Evolutionary conservation across 2,797 vertebrate genomes (phyloP), one percentile per base, ranked within the genome.

Genomic region (Trematomus bernacchii): DNA sequence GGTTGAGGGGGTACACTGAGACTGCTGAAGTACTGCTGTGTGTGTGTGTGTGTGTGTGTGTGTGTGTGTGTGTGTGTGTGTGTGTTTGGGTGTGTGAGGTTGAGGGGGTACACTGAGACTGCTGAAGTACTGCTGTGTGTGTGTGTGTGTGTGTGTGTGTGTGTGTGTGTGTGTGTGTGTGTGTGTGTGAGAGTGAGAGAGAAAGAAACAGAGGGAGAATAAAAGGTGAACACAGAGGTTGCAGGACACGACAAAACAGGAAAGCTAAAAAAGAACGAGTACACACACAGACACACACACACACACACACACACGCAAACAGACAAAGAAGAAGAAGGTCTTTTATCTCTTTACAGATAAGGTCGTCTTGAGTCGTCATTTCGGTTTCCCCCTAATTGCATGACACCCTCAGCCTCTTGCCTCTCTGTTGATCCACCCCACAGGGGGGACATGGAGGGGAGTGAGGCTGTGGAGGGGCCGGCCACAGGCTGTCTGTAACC

Each of bases 401-500:
- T 74, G 79, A 71, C 82, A 82, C 79, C 85, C 82, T 81, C 64
- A 1, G 79, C 86, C 82, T 72, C 79, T 83, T 77, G 80, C 80
- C 54, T 86, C 75, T 81, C 77, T 33, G 77, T 84, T 81, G 68
- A 88, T 86, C 86, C 83, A 33, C 69, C 73, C 84, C 74, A 70
- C 42, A 60, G 81, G 83, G 81, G 79, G 69, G 55, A 57, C 44
- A 42, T 46, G 64, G 18, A 53, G 44, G 67, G 74, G 83, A n/a
- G 62, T 62, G 73, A 40, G 66, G 66, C 50, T 73, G 60, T 53
- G 46, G 5, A 57, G 55, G 66, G 51, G 43, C 52, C 47, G 42
- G 84, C 83, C 73, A 84, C 80, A 80, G 89, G 80, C 85, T 85
- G 86, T 86, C 74, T 80, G 44, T 64, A 69, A 83, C 62, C 66